Base-by-base conservation (phyloP, 2,888 invertebrate genomes). In the Cheilosia grossa region DNA sequence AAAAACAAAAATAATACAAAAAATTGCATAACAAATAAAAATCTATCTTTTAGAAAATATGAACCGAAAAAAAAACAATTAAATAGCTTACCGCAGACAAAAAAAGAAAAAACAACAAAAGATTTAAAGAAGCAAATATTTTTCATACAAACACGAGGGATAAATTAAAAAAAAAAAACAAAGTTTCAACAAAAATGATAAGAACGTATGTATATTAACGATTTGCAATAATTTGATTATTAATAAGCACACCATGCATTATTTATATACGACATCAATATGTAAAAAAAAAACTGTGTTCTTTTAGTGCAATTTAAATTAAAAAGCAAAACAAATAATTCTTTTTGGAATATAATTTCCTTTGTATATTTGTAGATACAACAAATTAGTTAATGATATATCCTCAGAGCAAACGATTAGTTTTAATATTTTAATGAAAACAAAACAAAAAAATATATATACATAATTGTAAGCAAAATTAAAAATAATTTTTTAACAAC, bases 291-390 rank as follows among this genome's bases (percentile, higher is more conserved):
- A 59, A 49, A 67, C 66, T 72, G 66, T 77, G 78, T 82, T 82
- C 56, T 75, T 44, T 75, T 67, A 61, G 80, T 80, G 74, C 83
- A 80, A 75, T 70, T 80, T 72, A 27, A 82, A 63, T 53, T 77
- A 33, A 42, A 64, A 51, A 53, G 30, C 27, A 69, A 42, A 73
- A 47, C 58, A 70, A 37, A 54, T 30, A 66, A 70, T 49, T 58
- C 30, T 56, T 72, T 72, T 66, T 67, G 72, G 70, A 72, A 85
- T 72, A 44, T 70, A 59, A 67, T 81, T 80, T 75, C 70, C 85
- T 72, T 81, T 85, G 85, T 85, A 85, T 67, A 85, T 81, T 85
- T 85, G 85, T 85, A 85, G 80, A 85, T 85, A 85, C 44, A 70
- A 70, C 24, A 53, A 61, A 75, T 83, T 66, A 83, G 74, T 80